Conservation (phyloP, 2,888 invertebrate genomes). For the Eristalis tenax region DNA sequence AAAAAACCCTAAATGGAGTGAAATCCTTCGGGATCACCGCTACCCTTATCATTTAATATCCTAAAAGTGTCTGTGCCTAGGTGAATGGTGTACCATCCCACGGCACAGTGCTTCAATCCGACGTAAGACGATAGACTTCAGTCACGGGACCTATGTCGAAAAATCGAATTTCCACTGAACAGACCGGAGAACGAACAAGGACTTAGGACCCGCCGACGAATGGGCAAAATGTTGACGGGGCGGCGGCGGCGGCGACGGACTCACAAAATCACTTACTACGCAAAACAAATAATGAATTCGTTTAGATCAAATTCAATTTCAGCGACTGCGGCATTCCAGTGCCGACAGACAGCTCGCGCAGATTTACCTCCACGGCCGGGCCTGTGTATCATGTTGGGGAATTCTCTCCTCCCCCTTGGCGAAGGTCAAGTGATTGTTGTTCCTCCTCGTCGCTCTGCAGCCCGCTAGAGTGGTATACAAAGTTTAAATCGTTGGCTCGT, state of each 20-base stretch:
- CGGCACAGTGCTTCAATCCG: neutral
- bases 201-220: neutral
- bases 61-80: neutral
- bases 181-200: neutral
- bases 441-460: neutral
- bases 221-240: neutral
- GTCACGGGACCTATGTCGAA: conserved; percentile 3
- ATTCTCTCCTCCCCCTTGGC: neutral
- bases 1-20: neutral
- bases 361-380: neutral
- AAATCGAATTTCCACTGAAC: neutral
- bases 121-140: neutral
- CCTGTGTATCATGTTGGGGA: neutral
- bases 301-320: conserved; percentile 57
- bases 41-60: conserved; percentile 23
- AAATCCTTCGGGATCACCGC: neutral
- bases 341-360: neutral
- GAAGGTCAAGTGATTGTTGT: neutral
- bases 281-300: conserved; percentile 51
- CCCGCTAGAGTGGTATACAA: neutral
- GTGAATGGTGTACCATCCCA: neutral
- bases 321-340: neutral
- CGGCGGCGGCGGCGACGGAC: neutral
- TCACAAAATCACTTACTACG: conserved; percentile 41
- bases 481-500: neutral